Evolutionary conservation across 2,888 invertebrate genomes (phyloP).

Genomic region (Dolomedes plantarius): DNA sequence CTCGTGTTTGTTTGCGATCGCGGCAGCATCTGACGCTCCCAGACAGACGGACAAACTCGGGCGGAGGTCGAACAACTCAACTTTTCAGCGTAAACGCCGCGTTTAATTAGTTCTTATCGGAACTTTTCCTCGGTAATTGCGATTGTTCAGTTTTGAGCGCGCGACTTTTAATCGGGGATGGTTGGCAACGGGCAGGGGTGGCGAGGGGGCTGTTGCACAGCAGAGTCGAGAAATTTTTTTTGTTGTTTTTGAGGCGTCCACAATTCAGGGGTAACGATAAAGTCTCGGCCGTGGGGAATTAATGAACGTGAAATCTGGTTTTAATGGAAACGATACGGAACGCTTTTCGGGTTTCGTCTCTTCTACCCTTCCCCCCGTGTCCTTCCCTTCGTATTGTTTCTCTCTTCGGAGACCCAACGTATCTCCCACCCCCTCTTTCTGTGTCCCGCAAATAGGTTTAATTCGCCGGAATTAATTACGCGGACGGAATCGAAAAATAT

Average conservation of each 20-base stretch:
- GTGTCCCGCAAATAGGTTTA: no score
- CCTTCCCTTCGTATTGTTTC: no score
- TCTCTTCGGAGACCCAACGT: no score
- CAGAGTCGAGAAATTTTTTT: not conserved
- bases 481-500: no score
- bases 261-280: constrained; percentile 15
- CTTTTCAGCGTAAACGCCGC: constrained; percentile 42
- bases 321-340: constrained; percentile 1
- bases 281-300: constrained; percentile 38
- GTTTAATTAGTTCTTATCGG: constrained; percentile 70
- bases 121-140: constrained; percentile 63
- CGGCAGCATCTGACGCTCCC: constrained; percentile 33
- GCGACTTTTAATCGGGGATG: constrained; percentile 50
- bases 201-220: not conserved
- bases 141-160: constrained; percentile 55
- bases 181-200: not conserved
- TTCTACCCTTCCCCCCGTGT: no score
- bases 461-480: no score
- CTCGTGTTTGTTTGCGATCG: constrained; percentile 52
- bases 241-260: constrained; percentile 13
- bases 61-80: constrained; percentile 27
- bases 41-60: constrained; percentile 55
- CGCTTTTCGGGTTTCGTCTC: no score
- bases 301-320: constrained; percentile 41
- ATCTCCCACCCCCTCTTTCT: no score